Base-by-base conservation (phyloP, 37 sponge, comb jelly and placozoan genomes). In the Petrosia ficiformis region DNA sequence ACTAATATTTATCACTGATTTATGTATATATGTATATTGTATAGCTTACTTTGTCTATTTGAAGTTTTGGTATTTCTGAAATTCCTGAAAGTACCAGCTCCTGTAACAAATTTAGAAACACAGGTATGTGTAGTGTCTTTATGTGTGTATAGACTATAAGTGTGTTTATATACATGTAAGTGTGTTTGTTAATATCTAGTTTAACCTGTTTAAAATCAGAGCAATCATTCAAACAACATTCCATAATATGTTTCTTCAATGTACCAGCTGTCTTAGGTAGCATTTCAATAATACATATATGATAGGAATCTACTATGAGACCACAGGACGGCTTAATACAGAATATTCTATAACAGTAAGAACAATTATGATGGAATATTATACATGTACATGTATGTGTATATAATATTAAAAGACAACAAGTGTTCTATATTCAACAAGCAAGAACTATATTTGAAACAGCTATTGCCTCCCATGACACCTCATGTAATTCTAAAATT, bases 31-130 rank as follows among this genome's bases (percentile, higher is more conserved):
- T 10, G 25, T 19, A 54, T n/a, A n/a, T n/a, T n/a, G 5, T 43
- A 38, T 0, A 29, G 10, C 80, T 59, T 68, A 95, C 96, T 59
- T 91, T 77, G 69, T 88, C 84, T 35, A 95, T 68, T 40, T 65
- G 25, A 25, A 90, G 72, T 38, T 39, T 31, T 40, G 92, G 89
- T 33, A 67, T 36, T 40, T 91, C 96, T 22, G 78, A 79, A 24
- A 69, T 63, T 25, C 86, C 87, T 65, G 75, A 78, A 44, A 91
- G 29, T 14, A 78, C 63, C 57, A 88, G 41, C 68, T 80, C 79
- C 89, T 82, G 56, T 29, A 52, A 61, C 6, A n/a, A 5, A 26
- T 61, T 26, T n/a, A n/a, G n/a, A n/a, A n/a, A n/a, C n/a, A n/a
- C n/a, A n/a, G n/a, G n/a, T n/a, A n/a, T n/a, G n/a, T n/a, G n/a